A percentile compares a stretch with the other conserved stretches of the same genome.
These are phyloP conservation scores for Hoplodrina blanda DNA, from an alignment of 2,888 invertebrate genomes.

Conservation along the genomic window DNA sequence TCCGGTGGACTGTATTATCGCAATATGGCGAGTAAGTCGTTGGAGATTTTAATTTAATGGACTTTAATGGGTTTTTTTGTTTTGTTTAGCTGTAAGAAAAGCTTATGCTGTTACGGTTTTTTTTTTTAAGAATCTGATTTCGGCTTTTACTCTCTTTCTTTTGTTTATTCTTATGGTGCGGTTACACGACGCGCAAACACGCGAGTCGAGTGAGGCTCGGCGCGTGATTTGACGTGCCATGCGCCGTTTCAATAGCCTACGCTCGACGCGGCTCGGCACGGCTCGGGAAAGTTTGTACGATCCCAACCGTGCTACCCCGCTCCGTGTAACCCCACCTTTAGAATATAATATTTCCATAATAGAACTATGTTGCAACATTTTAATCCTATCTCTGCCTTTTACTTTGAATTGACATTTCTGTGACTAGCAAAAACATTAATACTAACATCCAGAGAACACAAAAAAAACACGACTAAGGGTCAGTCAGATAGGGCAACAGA, in stretches of 20 bases:
- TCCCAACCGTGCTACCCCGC: too few species aligned
- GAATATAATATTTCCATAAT: background rate
- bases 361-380: background rate
- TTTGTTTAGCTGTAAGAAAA: conserved; percentile 30
- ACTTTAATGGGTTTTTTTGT: conserved; percentile 27
- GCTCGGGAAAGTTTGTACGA: too few species aligned
- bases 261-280: too few species aligned
- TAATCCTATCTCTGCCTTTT: background rate
- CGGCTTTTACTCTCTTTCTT: background rate
- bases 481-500: too few species aligned
- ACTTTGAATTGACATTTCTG: background rate
- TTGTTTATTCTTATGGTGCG: background rate
- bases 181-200: too few species aligned
- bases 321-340: too few species aligned
- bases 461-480: background rate
- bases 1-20: conserved; percentile 60
- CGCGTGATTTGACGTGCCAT: too few species aligned
- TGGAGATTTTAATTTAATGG: conserved; percentile 57
- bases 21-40: conserved; percentile 50
- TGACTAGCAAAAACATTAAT: background rate
- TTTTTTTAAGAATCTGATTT: background rate
- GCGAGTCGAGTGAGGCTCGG: too few species aligned
- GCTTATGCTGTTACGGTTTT: background rate
- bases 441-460: background rate
- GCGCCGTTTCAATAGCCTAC: too few species aligned